A percentile compares a stretch with the other conserved stretches of the same genome.
Conservation (phyloP, 2,113 vertebrate species). For the Crypturellus undulatus region DNA sequence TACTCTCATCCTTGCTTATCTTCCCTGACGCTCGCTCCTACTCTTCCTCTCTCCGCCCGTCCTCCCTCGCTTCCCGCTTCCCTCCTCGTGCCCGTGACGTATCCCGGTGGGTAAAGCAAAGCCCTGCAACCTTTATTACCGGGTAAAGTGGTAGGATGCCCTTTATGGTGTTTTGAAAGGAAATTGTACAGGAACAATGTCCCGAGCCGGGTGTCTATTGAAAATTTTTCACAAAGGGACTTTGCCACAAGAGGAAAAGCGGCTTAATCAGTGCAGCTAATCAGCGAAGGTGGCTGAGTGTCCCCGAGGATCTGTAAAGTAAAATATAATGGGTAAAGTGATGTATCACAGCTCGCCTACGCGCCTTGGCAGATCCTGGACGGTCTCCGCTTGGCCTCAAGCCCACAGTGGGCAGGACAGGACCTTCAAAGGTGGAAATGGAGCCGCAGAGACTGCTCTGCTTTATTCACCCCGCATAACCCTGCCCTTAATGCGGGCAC, state of each 20-base stretch:
- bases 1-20: background rate
- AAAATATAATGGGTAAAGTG: constrained; percentile 57
- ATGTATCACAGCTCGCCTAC: constrained; percentile 23
- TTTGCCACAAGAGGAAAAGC: constrained; percentile 66
- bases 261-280: constrained; percentile 54
- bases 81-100: background rate
- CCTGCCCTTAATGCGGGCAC: accelerated
- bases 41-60: background rate
- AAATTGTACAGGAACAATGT: constrained; percentile 47
- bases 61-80: background rate
- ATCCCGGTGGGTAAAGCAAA: background rate
- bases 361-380: background rate
- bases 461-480: background rate
- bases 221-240: constrained; percentile 53
- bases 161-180: constrained; percentile 44
- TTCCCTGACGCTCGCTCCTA: background rate
- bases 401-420: accelerated
- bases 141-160: constrained; percentile 24
- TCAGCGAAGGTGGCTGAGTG: constrained; percentile 62
- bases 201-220: background rate
- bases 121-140: background rate
- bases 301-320: constrained; percentile 66
- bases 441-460: background rate
- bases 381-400: background rate
- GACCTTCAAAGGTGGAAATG: background rate